These are phyloP conservation scores for Mimachlamys varia DNA, from an alignment of 2,888 invertebrate species.

Conservation along the genomic window DNA sequence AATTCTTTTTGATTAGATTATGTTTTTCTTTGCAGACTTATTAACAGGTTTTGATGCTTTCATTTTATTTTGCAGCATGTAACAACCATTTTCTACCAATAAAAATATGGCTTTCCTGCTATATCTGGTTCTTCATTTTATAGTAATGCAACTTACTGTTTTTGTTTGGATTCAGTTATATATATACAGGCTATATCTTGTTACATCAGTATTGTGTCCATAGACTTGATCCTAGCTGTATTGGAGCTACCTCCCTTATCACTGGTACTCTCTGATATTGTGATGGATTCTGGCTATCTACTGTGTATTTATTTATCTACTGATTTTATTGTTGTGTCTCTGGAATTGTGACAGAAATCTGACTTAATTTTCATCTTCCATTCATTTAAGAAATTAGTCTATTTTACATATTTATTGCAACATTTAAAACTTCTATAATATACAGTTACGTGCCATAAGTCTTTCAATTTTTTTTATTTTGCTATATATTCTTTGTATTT, in stretches of 20 bases:
- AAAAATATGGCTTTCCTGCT: neutral
- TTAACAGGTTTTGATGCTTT: neutral
- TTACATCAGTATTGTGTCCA: neutral
- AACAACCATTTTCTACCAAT: neutral
- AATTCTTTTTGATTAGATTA: neutral
- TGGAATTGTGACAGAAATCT: neutral
- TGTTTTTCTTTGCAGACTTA: neutral
- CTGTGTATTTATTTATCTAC: neutral
- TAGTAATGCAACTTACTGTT: neutral
- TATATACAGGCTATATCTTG: neutral
- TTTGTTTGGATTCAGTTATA: neutral
- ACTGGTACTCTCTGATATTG: neutral
- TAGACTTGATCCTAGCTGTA: neutral
- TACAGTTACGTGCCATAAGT: too few relatives aligned
- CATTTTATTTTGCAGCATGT: neutral
- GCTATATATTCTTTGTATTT: too few relatives aligned
- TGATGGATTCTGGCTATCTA: neutral
- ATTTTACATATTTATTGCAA: too few relatives aligned
- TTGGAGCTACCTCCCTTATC: neutral
- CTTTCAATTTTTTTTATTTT: too few relatives aligned
- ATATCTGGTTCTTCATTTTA: neutral
- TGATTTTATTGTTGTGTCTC: neutral
- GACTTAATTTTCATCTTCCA: neutral
- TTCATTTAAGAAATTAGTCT: neutral
- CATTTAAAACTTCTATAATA: too few relatives aligned